These are phyloP conservation scores for Gallinago paraguaiae DNA, from an alignment of 2,113 vertebrate genomes.

Conservation along the genomic window DNA sequence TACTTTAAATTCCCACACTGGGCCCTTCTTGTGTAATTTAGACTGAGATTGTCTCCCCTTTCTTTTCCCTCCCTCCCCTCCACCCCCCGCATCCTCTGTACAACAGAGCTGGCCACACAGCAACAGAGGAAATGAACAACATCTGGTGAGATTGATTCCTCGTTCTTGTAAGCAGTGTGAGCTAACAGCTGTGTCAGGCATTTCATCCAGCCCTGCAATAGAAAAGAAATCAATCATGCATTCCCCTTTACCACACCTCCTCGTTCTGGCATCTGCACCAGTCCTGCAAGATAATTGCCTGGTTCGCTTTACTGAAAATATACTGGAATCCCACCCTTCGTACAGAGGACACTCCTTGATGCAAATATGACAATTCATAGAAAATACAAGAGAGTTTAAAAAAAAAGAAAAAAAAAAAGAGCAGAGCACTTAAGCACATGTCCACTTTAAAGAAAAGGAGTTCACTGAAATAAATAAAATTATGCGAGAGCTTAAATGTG, in stretches of 20 bases:
- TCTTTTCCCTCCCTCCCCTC: conserved; percentile 8
- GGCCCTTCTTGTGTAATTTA: conserved; percentile 42
- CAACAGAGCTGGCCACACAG: conserved; percentile 72
- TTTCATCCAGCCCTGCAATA: conserved; percentile 57
- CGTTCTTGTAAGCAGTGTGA: conserved; percentile 50
- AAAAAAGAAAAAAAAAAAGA: neutral
- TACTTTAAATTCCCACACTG: conserved; percentile 57
- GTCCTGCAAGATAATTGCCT: neutral
- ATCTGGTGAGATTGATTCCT: conserved; percentile 66
- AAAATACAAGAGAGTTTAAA: neutral
- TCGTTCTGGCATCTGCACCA: neutral
- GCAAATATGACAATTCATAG: neutral
- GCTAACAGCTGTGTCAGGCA: conserved; percentile 64
- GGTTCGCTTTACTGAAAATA: conserved; percentile 26
- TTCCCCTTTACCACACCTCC: conserved; percentile 54
- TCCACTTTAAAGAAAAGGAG: neutral
- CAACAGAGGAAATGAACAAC: conserved; percentile 70
- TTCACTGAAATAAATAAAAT: neutral
- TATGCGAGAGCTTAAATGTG: neutral
- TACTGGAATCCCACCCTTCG: neutral
- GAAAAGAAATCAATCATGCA: conserved; percentile 60
- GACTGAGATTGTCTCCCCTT: conserved; percentile 26
- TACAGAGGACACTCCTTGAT: neutral
- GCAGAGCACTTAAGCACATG: neutral
- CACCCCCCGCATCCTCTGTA: conserved; percentile 6